Evolutionary conservation across 1,140 invertebrate genomes (phyloP).

Genomic region (Spodoptera frugiperda): DNA sequence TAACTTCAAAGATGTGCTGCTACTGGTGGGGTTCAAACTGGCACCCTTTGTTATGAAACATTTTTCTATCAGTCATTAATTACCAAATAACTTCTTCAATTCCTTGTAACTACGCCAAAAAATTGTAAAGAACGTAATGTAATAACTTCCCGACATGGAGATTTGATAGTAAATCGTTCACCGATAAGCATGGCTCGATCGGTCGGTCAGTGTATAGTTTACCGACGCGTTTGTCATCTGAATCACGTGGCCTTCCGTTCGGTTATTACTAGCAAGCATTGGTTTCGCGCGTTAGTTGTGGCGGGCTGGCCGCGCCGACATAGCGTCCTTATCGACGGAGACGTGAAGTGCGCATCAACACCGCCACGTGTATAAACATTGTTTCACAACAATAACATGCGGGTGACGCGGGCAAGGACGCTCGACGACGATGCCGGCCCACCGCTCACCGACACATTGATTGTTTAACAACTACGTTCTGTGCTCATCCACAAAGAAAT

Average conservation of each 20-base stretch:
- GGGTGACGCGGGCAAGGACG: slow-evolving; percentile 75
- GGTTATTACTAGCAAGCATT: slow-evolving; percentile 72
- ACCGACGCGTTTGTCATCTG: slow-evolving; percentile 77
- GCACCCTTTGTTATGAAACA: too few relatives aligned
- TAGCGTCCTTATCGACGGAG: slow-evolving; percentile 71
- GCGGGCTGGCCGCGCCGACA: slow-evolving; percentile 71
- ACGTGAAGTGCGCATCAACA: slow-evolving; percentile 71
- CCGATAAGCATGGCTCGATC: slow-evolving; percentile 67
- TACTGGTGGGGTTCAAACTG: too few relatives aligned
- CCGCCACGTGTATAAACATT: slow-evolving; percentile 83
- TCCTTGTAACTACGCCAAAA: neutral
- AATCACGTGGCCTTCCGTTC: slow-evolving; percentile 80
- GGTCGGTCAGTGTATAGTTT: slow-evolving; percentile 67
- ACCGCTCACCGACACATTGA: slow-evolving; percentile 53
- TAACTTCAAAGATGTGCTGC: slow-evolving; percentile 21
- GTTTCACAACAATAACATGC: slow-evolving; percentile 81
- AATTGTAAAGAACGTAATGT: neutral
- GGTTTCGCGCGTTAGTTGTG: slow-evolving; percentile 79
- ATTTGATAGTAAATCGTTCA: slow-evolving; percentile 59
- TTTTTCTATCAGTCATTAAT: too few relatives aligned
- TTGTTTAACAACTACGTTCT: slow-evolving; percentile 56
- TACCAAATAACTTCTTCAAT: too few relatives aligned
- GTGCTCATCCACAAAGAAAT: slow-evolving; percentile 53
- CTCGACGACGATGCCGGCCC: slow-evolving; percentile 53
- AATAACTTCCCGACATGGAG: slow-evolving; percentile 27